Evolutionary conservation across 2,797 vertebrate genomes (phyloP).

Genomic region (Tenualosa thibaudeaui): DNA sequence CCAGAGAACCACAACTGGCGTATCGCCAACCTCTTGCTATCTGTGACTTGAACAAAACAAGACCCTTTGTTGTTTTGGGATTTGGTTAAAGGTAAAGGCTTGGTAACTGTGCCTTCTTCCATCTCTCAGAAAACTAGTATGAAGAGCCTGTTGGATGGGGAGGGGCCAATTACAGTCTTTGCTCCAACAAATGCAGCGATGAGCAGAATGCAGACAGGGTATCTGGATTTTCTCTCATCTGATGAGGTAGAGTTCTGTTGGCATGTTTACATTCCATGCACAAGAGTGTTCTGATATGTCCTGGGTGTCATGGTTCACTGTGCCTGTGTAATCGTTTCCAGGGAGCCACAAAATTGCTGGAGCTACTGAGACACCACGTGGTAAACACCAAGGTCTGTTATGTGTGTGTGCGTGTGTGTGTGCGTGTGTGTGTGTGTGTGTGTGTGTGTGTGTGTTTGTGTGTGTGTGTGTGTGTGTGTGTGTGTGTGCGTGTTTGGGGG

Average conservation of each 20-base stretch:
- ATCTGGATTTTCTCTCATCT: constrained; percentile 79
- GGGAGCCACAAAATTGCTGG: constrained; percentile 85
- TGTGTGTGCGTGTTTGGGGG: background rate
- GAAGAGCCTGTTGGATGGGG: constrained; percentile 68
- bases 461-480: constrained; percentile 4
- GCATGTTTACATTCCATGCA: background rate
- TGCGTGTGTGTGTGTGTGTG: constrained; percentile 5
- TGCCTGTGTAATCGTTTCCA: constrained; percentile 53
- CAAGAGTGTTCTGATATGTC: background rate
- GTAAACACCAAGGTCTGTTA: constrained; percentile 52
- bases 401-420: constrained; percentile 31
- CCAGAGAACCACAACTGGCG: no score
- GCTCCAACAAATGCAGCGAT: constrained; percentile 81
- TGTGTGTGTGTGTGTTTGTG: background rate
- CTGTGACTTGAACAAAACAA: no score
- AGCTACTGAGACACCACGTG: constrained; percentile 86
- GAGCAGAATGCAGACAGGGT: constrained; percentile 67
- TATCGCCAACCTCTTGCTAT: no score
- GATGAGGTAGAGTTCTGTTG: constrained; percentile 70
- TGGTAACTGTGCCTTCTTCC: background rate
- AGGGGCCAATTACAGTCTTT: constrained; percentile 82
- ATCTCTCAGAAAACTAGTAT: constrained; percentile 74
- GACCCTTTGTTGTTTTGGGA: background rate
- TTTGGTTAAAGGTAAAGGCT: background rate
- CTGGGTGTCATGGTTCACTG: background rate